These are phyloP conservation scores for Lepetodrilus schrolli DNA, from an alignment of 2,888 invertebrate species.

Conservation along the genomic window DNA sequence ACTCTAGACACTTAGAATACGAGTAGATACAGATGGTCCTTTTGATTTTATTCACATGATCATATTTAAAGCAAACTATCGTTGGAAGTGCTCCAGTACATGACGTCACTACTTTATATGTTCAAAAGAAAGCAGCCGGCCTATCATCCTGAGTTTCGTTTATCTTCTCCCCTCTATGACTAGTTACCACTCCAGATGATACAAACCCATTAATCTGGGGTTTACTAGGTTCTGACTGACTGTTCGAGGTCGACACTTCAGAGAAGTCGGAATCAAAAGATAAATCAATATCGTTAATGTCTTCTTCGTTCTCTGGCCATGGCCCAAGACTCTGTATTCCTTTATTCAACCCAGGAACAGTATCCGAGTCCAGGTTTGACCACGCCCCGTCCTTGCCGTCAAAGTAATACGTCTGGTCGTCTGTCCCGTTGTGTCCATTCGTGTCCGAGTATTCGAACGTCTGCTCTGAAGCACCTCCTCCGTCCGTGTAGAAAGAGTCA, in stretches of 20 bases:
- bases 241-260: neutral
- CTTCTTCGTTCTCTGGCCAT: conserved; percentile 44
- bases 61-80: too few species aligned
- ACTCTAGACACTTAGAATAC: too few species aligned
- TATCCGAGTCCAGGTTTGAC: neutral
- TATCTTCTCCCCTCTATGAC: neutral
- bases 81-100: too few species aligned
- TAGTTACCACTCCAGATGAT: neutral
- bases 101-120: neutral
- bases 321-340: conserved; percentile 33
- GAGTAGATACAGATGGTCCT: too few species aligned
- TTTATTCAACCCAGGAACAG: neutral
- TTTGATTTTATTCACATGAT: too few species aligned
- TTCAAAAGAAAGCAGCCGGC: neutral
- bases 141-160: neutral
- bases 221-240: neutral
- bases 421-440: neutral
- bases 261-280: conserved; percentile 53
- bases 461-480: neutral
- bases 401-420: conserved; percentile 12
- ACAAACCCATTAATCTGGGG: neutral
- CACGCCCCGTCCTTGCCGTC: conserved; percentile 13
- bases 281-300: conserved; percentile 37
- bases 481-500: conserved; percentile 6
- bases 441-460: neutral